These are phyloP conservation scores for Rafetus swinhoei DNA, from an alignment of 2,113 vertebrate species.

Conservation along the genomic window DNA sequence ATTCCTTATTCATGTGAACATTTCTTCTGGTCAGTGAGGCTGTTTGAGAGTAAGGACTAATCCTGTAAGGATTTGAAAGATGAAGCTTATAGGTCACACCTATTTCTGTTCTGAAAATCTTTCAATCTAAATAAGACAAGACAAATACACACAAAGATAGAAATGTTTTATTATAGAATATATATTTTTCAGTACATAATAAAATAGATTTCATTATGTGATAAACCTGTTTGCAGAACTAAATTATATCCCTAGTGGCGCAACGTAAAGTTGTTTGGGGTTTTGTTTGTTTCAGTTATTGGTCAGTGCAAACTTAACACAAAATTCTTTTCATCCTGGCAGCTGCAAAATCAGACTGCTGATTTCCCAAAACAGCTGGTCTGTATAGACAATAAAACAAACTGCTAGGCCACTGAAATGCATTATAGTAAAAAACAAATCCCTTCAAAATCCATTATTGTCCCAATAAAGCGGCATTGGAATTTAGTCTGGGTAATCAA, in stretches of 20 bases:
- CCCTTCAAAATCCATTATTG: conserved; percentile 29
- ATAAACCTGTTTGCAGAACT: conserved; percentile 44
- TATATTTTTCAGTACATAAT: not conserved
- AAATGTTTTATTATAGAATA: conserved; percentile 37
- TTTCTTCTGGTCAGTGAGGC: not conserved
- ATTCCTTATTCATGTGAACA: not conserved
- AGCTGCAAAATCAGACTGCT: conserved; percentile 33
- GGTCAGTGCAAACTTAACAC: conserved; percentile 61
- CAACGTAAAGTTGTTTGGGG: conserved; percentile 2
- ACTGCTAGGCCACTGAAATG: not conserved
- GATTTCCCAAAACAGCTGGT: not conserved
- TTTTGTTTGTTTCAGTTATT: conserved; percentile 41
- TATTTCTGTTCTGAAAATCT: not conserved
- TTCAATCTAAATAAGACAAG: conserved; percentile 40
- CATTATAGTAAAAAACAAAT: conserved; percentile 14
- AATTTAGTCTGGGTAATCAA: not conserved
- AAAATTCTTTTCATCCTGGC: conserved; percentile 9
- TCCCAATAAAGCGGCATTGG: conserved; percentile 21
- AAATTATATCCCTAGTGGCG: conserved; percentile 19
- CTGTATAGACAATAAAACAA: conserved; percentile 34
- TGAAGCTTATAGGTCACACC: not conserved
- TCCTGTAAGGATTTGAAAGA: not conserved
- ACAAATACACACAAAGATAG: not conserved
- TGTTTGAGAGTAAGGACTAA: not conserved
- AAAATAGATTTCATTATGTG: conserved; percentile 32